Evolutionary conservation across 2,797 vertebrate genomes (phyloP).

Genomic region (Pyrocephalus nanus): DNA sequence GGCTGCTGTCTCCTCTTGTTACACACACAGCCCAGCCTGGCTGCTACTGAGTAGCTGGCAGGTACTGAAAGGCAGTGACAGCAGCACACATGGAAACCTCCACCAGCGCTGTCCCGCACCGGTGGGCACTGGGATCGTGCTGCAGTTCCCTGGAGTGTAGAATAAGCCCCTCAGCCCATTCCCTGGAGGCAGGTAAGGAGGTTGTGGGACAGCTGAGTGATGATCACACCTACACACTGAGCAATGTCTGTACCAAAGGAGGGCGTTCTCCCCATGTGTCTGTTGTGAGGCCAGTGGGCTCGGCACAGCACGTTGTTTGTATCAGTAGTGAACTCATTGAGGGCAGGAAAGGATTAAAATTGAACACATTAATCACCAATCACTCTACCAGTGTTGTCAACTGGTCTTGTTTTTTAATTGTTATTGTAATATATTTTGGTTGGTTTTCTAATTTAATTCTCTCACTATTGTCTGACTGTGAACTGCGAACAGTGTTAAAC

Average conservation of each 20-base stretch:
- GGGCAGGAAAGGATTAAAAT: constrained; percentile 29
- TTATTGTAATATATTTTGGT: constrained; percentile 92
- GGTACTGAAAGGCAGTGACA: background rate
- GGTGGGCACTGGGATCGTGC: background rate
- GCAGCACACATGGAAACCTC: background rate
- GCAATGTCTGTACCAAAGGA: constrained; percentile 68
- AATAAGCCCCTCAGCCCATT: background rate
- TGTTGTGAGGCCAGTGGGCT: background rate
- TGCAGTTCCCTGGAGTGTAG: background rate
- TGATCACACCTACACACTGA: background rate
- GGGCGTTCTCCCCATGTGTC: background rate
- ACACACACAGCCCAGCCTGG: background rate
- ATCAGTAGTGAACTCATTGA: background rate
- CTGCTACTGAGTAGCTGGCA: background rate
- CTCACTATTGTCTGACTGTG: constrained; percentile 98
- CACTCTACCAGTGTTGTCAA: constrained; percentile 83
- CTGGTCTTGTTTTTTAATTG: constrained; percentile 79
- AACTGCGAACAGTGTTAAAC: constrained; percentile 99
- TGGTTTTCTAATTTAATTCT: constrained; percentile 96
- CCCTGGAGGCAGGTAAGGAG: background rate
- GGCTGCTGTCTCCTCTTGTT: background rate
- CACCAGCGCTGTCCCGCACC: background rate
- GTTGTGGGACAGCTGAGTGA: background rate
- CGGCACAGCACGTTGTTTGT: background rate
- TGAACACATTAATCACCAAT: constrained; percentile 59